A percentile compares a stretch with the other conserved stretches of the same genome.
phyloP scores from a whole-genome alignment of 2,888 invertebrate genomes.

The Crioceris asparagi region DNA sequence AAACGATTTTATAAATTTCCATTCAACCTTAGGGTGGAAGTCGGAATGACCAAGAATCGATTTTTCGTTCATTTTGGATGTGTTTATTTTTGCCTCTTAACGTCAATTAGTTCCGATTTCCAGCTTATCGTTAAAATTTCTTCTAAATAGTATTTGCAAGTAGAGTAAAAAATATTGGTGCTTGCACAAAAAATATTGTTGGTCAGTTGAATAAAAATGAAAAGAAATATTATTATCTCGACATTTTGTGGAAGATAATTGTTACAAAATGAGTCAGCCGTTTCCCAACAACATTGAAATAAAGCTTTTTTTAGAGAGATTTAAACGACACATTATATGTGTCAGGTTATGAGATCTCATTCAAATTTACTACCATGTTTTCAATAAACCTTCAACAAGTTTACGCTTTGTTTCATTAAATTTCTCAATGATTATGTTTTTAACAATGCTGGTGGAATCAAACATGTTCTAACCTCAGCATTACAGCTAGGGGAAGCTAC shows the following conservation, averaged over 20 bases:
- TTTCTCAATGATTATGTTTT: too few relatives aligned
- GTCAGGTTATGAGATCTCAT: conserved; percentile 21
- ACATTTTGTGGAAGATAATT: neutral
- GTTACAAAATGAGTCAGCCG: conserved; percentile 8
- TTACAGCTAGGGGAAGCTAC: too few relatives aligned
- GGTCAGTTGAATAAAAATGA: conserved; percentile 25
- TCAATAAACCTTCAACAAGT: conserved; percentile 28
- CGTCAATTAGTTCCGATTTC: too few relatives aligned
- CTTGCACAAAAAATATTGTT: conserved; percentile 32
- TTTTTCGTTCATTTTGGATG: too few relatives aligned
- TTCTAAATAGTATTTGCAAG: conserved; percentile 22
- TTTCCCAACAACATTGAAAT: conserved; percentile 15
- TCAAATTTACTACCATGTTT: conserved; percentile 27
- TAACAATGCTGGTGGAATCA: too few relatives aligned
- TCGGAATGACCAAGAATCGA: too few relatives aligned
- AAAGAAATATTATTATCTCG: too few relatives aligned
- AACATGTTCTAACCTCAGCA: too few relatives aligned
- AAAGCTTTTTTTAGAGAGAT: conserved; percentile 22
- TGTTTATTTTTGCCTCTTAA: too few relatives aligned
- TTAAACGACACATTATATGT: conserved; percentile 14
- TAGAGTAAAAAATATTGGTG: conserved; percentile 29
- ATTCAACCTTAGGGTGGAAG: too few relatives aligned
- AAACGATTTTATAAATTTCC: too few relatives aligned
- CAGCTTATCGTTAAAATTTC: too few relatives aligned
- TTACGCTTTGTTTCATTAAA: conserved; percentile 8